A percentile compares a stretch with the other conserved stretches of the same genome.
Conservation (phyloP, 2,113 vertebrate species). For the Lethenteron camtschaticum region DNA sequence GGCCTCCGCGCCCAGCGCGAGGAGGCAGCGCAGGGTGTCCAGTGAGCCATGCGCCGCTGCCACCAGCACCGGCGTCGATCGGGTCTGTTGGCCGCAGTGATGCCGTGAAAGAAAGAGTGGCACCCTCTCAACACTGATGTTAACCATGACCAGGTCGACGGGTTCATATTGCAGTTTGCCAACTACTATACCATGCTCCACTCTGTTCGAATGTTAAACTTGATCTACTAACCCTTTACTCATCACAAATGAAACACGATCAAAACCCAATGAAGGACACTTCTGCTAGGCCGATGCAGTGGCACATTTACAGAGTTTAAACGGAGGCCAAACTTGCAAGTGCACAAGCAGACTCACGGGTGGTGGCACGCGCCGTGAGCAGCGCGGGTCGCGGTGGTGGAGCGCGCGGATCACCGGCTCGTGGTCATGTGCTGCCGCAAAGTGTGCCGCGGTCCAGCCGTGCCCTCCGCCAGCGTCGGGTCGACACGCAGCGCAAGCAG, state of each 20-base stretch:
- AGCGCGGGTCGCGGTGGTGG: slow-evolving; percentile 23
- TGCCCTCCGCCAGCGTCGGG: slow-evolving; percentile 19
- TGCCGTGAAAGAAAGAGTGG: too few species aligned
- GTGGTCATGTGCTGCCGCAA: slow-evolving; percentile 32
- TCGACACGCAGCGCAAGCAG: slow-evolving; percentile 26
- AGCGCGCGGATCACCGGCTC: slow-evolving; percentile 25
- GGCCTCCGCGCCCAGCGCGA: slow-evolving; percentile 27
- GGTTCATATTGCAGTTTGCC: too few species aligned
- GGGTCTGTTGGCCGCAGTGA: slow-evolving; percentile 15
- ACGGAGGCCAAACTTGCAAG: too few species aligned
- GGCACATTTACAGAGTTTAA: too few species aligned
- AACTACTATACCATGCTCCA: too few species aligned
- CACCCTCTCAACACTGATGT: too few species aligned
- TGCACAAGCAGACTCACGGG: slow-evolving; percentile 20
- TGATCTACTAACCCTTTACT: too few species aligned
- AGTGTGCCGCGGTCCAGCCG: slow-evolving; percentile 36
- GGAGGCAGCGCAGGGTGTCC: slow-evolving; percentile 25
- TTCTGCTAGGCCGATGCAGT: too few species aligned
- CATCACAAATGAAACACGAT: too few species aligned
- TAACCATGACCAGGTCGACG: too few species aligned
- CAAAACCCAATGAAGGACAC: too few species aligned
- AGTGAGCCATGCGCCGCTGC: slow-evolving; percentile 29
- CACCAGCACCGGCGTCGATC: slow-evolving; percentile 27
- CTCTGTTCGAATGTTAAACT: too few species aligned
- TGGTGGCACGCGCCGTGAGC: slow-evolving; percentile 20